These are phyloP conservation scores for Hermetia illucens DNA, from an alignment of 1,140 invertebrate species.

Conservation along the genomic window DNA sequence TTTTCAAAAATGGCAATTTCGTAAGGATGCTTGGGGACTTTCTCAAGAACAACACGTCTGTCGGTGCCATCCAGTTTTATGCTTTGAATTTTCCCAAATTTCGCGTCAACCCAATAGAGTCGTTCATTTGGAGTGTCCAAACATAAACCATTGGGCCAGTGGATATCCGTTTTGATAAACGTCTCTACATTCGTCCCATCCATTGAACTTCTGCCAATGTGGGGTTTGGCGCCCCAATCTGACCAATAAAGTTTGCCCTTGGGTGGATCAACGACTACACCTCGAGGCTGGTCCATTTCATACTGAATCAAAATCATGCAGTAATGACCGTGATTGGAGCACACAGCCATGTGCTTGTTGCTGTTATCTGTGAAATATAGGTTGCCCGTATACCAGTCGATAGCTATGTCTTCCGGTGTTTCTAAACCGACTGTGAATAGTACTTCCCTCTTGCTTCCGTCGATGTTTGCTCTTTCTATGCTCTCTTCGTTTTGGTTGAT, in stretches of 20 bases:
- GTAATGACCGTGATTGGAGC: constrained; percentile 41
- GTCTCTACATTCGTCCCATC: constrained; percentile 51
- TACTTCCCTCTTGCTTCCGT: constrained; percentile 40
- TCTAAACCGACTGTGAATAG: constrained; percentile 49
- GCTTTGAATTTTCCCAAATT: constrained; percentile 56
- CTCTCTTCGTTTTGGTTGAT: constrained; percentile 45
- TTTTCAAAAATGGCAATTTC: constrained; percentile 78
- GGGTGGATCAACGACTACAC: constrained; percentile 43
- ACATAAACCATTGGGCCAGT: constrained; percentile 80
- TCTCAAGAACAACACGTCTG: constrained; percentile 41
- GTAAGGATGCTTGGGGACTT: constrained; percentile 57
- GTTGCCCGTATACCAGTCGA: constrained; percentile 70
- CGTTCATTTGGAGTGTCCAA: constrained; percentile 72
- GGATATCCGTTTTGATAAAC: constrained; percentile 47
- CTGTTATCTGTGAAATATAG: constrained; percentile 67
- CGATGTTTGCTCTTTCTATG: constrained; percentile 41
- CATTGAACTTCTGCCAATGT: constrained; percentile 69
- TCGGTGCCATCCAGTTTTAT: constrained; percentile 59
- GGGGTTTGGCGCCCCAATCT: constrained; percentile 59
- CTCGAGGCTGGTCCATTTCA: constrained; percentile 42
- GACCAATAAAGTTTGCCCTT: constrained; percentile 70
- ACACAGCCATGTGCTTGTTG: constrained; percentile 58
- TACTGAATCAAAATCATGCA: constrained; percentile 46
- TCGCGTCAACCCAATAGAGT: constrained; percentile 66
- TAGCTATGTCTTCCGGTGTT: constrained; percentile 56